Evolutionary conservation across 1,140 invertebrate species (phyloP).

Genomic region (Dolichoris vasculosae): DNA sequence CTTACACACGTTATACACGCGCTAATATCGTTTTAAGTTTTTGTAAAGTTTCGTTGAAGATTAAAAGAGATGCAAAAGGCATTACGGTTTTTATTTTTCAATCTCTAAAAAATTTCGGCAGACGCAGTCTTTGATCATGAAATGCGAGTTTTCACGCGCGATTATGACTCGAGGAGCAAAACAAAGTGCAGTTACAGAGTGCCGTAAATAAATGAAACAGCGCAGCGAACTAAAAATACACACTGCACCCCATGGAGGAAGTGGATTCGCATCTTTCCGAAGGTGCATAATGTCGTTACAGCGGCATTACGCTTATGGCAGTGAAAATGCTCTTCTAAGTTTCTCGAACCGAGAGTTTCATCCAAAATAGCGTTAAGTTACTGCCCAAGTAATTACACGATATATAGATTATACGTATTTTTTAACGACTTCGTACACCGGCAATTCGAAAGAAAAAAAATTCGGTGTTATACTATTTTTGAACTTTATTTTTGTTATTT

Average conservation of each 20-base stretch:
- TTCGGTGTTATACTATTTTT: background rate
- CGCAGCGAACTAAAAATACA: slow-evolving; percentile 9
- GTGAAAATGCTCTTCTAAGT: background rate
- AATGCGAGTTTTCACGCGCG: slow-evolving; percentile 11
- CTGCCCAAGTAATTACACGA: background rate
- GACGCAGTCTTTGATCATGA: slow-evolving; percentile 18
- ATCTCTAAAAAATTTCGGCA: background rate
- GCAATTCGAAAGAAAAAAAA: background rate
- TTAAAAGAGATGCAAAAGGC: background rate
- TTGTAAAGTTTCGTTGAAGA: background rate
- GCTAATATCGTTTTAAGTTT: background rate
- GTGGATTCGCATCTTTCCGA: slow-evolving; percentile 4
- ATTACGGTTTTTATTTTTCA: background rate
- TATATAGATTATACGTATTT: background rate
- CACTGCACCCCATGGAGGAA: background rate
- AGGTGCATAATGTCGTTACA: background rate
- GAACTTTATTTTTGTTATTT: no score
- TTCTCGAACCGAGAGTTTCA: background rate
- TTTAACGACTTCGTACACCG: background rate
- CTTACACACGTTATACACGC: no score
- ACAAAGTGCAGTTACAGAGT: background rate
- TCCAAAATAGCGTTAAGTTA: background rate
- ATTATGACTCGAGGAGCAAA: background rate
- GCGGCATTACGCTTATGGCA: slow-evolving; percentile 6
- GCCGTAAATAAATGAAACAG: slow-evolving; percentile 21